Base-by-base conservation (phyloP, 1,140 invertebrate species). In the Drosophila willistoni region DNA sequence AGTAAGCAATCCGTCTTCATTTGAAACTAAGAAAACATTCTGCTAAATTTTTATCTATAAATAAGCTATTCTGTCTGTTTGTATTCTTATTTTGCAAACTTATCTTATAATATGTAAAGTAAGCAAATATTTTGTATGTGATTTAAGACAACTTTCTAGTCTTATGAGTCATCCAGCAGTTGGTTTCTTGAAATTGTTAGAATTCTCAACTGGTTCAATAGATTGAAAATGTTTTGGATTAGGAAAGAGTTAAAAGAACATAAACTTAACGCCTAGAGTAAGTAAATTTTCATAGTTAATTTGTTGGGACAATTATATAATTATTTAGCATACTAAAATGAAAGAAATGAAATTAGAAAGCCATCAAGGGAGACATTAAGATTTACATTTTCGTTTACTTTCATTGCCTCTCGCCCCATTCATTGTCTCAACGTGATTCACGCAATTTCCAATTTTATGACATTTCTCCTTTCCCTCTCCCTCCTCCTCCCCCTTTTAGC, bases 391-490 rank as follows among this genome's bases (percentile, higher is more conserved):
- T 64, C 59, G 64, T 42, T 34, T 36, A 17, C 54, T 65, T 39
- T 51, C 14, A 59, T 59, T 56, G 55, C 60, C 64, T 39, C 63
- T n/a, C 36, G 9, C 69, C 44, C 55, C 14, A n/a, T 44, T 7
- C 25, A 62, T 56, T 62, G 66, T 71, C 73, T 51, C 71, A 62
- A 66, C 75, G 75, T 77, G 75, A 77, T 77, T 77, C 75, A 77
- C 75, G 75, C 74, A 77, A 71, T 71, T 71, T 71, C 47, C 51
- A 66, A 63, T 44, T 73, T 42, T 76, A 69, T 76, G 73, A 63
- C 74, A 77, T 70, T 71, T 25, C n/a, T 19, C 10, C 44, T n/a
- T 7, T n/a, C n/a, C n/a, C n/a, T n/a, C n/a, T n/a, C n/a, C n/a
- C 17, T 47, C 7, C 19, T 19, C 3, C 10, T 14, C 7, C 7